Conservation (phyloP, 2,888 invertebrate genomes). For the Rosalia funebris region DNA sequence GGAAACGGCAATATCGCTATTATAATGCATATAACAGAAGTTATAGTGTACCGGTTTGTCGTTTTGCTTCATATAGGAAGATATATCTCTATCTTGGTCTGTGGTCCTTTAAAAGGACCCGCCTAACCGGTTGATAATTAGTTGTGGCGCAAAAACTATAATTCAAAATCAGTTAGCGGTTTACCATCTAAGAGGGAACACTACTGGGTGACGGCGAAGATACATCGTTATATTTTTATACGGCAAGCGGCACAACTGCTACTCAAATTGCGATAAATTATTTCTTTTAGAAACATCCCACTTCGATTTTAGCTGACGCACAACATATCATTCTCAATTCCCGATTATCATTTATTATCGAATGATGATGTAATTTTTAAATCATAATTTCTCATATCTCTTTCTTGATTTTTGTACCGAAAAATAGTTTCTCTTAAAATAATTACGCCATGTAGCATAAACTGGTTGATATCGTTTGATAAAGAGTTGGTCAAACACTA, state of each 20-base stretch:
- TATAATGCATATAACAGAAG: constrained; percentile 13
- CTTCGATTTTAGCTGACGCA: not conserved
- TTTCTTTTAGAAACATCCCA: not conserved
- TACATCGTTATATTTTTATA: not conserved
- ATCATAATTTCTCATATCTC: no score
- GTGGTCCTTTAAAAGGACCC: constrained; percentile 30
- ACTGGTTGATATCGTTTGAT: no score
- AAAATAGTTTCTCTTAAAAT: no score
- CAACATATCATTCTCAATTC: not conserved
- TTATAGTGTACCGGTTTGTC: constrained; percentile 30
- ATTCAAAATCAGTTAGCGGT: constrained; percentile 37
- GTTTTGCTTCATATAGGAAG: constrained; percentile 25
- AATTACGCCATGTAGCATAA: no score
- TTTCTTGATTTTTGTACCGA: no score
- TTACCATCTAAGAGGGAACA: constrained; percentile 27
- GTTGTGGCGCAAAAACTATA: constrained; percentile 37
- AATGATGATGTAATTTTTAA: no score
- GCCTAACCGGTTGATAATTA: constrained; percentile 45
- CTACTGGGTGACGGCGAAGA: not conserved
- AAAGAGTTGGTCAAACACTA: no score
- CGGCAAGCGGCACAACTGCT: not conserved
- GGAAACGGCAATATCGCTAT: constrained; percentile 8
- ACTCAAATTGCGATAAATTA: not conserved
- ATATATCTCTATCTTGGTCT: constrained; percentile 28
- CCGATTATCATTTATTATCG: not conserved